Percentiles rank a stretch among this genome's conserved stretches.
Evolutionary conservation across 2,888 invertebrate species (phyloP).

Genomic region (Melinaea menophilus): DNA sequence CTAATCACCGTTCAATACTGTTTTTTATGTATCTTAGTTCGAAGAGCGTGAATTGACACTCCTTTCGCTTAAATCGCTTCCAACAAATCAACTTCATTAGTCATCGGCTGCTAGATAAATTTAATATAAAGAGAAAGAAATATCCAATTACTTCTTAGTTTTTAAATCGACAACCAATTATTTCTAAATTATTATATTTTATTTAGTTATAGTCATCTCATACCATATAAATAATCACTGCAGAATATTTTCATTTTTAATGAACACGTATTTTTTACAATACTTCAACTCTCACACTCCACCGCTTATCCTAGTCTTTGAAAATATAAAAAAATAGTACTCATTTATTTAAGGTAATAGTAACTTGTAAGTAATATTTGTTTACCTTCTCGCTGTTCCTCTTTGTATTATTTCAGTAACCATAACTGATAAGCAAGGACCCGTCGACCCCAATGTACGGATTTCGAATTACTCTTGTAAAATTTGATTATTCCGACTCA

Average conservation of each 20-base stretch:
- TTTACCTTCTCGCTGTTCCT: not conserved
- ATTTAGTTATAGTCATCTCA: too few relatives aligned
- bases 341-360: too few relatives aligned
- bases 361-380: not conserved
- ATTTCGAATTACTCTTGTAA: constrained; percentile 8
- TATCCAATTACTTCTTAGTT: constrained; percentile 29
- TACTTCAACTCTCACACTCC: too few relatives aligned
- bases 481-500: too few relatives aligned
- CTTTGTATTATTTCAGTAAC: constrained; percentile 2
- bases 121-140: constrained; percentile 43
- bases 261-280: too few relatives aligned
- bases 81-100: constrained; percentile 40
- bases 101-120: constrained; percentile 39
- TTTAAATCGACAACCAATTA: not conserved
- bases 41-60: too few relatives aligned
- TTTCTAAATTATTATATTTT: not conserved
- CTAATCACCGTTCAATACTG: too few relatives aligned
- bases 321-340: too few relatives aligned
- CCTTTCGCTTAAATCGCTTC: constrained; percentile 34
- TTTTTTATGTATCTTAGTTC: too few relatives aligned
- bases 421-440: constrained; percentile 21
- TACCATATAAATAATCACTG: too few relatives aligned
- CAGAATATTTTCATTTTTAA: too few relatives aligned
- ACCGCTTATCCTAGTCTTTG: too few relatives aligned
- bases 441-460: constrained; percentile 12